Percentiles rank a stretch among this genome's conserved stretches.
Conservation (phyloP, 2,888 invertebrate species). For the Caprella mutica region DNA sequence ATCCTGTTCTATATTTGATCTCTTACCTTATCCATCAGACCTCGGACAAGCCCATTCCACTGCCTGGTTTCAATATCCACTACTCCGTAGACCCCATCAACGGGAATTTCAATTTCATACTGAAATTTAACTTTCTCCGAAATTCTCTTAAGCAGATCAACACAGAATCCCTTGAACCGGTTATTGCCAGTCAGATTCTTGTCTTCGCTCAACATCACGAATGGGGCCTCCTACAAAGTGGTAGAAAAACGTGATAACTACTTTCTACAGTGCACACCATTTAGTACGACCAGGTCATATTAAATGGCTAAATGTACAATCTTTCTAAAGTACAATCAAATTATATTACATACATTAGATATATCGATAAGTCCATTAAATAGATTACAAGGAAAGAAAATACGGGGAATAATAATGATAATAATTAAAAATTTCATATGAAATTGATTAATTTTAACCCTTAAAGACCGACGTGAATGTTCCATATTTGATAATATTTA, state of each 20-base stretch:
- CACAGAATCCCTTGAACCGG: conserved; percentile 59
- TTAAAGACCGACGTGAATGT: background rate
- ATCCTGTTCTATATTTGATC: too few relatives aligned
- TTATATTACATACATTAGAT: background rate
- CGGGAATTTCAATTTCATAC: conserved; percentile 68
- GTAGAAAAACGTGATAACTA: background rate
- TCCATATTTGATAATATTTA: background rate
- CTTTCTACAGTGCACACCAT: background rate
- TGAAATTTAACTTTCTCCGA: conserved; percentile 49
- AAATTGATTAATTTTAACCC: background rate
- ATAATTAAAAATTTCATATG: conserved; percentile 4
- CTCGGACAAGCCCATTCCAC: conserved; percentile 81
- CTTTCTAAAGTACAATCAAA: too few relatives aligned
- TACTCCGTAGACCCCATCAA: conserved; percentile 80
- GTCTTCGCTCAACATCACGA: conserved; percentile 79
- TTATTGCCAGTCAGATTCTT: conserved; percentile 71
- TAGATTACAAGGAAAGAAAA: background rate
- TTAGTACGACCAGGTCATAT: too few relatives aligned
- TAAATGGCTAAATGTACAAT: too few relatives aligned
- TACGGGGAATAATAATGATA: conserved; percentile 5
- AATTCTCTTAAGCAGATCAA: conserved; percentile 35
- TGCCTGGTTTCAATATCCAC: conserved; percentile 72
- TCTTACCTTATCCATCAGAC: conserved; percentile 72
- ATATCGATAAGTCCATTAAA: background rate
- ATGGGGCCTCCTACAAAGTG: conserved; percentile 62